These are phyloP conservation scores for Esox masquinongy DNA, from an alignment of 2,797 vertebrate species.

Conservation along the genomic window DNA sequence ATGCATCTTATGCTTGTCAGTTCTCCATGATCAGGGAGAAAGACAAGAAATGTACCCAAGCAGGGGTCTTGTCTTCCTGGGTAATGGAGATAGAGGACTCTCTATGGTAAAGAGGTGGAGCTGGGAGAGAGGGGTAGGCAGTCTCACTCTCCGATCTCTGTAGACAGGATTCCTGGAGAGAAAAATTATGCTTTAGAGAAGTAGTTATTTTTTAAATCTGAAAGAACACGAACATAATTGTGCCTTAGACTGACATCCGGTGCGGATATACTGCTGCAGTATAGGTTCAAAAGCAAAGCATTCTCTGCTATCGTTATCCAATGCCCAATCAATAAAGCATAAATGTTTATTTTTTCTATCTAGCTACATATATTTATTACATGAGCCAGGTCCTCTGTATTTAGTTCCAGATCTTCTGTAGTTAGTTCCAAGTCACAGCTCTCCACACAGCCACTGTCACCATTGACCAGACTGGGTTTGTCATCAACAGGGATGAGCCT, in stretches of 20 bases:
- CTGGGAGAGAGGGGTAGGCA: slow-evolving; percentile 57
- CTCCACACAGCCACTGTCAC: slow-evolving; percentile 66
- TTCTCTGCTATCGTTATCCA: no score
- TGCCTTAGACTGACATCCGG: no score
- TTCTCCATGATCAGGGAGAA: not conserved
- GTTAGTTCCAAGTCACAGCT: slow-evolving; percentile 73
- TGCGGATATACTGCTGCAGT: no score
- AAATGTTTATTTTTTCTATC: no score
- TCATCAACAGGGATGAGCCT: slow-evolving; percentile 35
- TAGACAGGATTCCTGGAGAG: slow-evolving; percentile 48
- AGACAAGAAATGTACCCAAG: slow-evolving; percentile 37
- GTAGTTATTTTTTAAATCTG: not conserved
- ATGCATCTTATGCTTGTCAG: not conserved
- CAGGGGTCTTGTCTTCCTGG: slow-evolving; percentile 53
- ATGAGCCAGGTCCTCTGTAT: slow-evolving; percentile 61
- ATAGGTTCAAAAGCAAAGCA: no score
- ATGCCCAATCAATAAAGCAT: not conserved
- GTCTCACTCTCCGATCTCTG: slow-evolving; percentile 44
- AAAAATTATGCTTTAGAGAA: not conserved
- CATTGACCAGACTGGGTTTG: slow-evolving; percentile 73
- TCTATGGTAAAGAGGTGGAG: slow-evolving; percentile 48
- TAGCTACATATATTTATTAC: slow-evolving; percentile 53
- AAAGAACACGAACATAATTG: not conserved
- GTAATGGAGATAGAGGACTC: slow-evolving; percentile 49
- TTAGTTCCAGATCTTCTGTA: slow-evolving; percentile 70